These are phyloP conservation scores for Dynastes grantii DNA, from an alignment of 2,888 invertebrate species.

Conservation along the genomic window DNA sequence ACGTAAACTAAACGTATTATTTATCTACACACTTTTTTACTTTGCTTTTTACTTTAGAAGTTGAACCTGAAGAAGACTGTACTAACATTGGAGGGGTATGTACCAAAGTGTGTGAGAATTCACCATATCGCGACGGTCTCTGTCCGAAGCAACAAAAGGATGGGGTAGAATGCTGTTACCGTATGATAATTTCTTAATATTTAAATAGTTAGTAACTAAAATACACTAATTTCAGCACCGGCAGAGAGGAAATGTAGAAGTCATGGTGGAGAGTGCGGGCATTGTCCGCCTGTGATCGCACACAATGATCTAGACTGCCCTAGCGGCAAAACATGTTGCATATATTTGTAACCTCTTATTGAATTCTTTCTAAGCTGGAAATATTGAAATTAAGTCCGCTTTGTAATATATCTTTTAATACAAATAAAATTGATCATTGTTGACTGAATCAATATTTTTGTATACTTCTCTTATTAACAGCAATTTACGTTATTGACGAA, in stretches of 20 bases:
- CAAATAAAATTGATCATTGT: too few species aligned
- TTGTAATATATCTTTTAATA: too few species aligned
- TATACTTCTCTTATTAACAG: too few species aligned
- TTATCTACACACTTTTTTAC: too few species aligned
- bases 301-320: constrained; percentile 29
- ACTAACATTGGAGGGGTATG: constrained; percentile 55
- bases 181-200: constrained; percentile 51
- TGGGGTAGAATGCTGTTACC: constrained; percentile 60
- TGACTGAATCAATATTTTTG: too few species aligned
- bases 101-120: constrained; percentile 55
- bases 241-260: constrained; percentile 34
- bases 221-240: constrained; percentile 27
- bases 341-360: constrained; percentile 21
- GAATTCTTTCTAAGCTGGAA: too few species aligned
- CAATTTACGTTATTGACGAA: too few species aligned
- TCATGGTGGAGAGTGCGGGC: constrained; percentile 49
- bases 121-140: constrained; percentile 49
- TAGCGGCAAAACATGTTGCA: constrained; percentile 39
- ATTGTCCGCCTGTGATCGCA: not conserved
- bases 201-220: too few species aligned
- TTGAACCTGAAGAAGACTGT: constrained; percentile 56
- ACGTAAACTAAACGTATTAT: too few species aligned
- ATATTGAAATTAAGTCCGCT: too few species aligned
- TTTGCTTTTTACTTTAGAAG: constrained; percentile 15
- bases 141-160: constrained; percentile 56